Evolutionary conservation across 2,888 invertebrate genomes (phyloP).

Genomic region (Rotaria sp.): DNA sequence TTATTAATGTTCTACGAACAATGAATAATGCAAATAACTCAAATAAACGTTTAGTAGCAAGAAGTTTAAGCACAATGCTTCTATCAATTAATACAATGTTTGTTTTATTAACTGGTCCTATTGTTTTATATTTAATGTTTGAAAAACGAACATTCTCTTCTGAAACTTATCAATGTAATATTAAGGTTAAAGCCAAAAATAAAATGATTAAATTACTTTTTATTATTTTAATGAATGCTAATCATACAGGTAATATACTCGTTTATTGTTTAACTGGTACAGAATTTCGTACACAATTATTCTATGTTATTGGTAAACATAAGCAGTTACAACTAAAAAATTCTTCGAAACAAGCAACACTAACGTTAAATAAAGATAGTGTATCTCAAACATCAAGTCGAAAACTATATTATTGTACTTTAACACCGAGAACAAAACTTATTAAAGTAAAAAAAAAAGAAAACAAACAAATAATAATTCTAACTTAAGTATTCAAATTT

Average conservation of each 20-base stretch:
- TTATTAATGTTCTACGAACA: background rate
- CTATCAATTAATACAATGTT: conserved; percentile 8
- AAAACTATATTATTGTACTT: background rate
- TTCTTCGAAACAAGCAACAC: background rate
- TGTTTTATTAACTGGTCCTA: background rate
- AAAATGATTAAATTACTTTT: conserved; percentile 21
- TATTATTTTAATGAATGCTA: conserved; percentile 26
- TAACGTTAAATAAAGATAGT: background rate
- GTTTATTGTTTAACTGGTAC: conserved; percentile 28
- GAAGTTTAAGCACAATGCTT: conserved; percentile 9
- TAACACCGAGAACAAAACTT: background rate
- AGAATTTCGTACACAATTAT: conserved; percentile 22
- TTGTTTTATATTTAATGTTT: conserved; percentile 14
- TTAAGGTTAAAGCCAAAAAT: background rate
- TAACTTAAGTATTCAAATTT: background rate
- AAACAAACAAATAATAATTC: too few relatives aligned
- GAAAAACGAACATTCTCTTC: background rate
- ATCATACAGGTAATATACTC: conserved; percentile 7
- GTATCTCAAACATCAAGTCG: background rate
- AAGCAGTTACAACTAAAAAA: background rate
- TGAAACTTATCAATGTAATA: background rate
- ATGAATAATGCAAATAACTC: conserved; percentile 20
- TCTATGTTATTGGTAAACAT: conserved; percentile 10
- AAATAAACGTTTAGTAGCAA: conserved; percentile 15
- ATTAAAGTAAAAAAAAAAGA: background rate